A percentile compares a stretch with the other conserved stretches of the same genome.
Evolutionary conservation across 2,888 invertebrate species (phyloP).

Genomic region (Sturmia bella): DNA sequence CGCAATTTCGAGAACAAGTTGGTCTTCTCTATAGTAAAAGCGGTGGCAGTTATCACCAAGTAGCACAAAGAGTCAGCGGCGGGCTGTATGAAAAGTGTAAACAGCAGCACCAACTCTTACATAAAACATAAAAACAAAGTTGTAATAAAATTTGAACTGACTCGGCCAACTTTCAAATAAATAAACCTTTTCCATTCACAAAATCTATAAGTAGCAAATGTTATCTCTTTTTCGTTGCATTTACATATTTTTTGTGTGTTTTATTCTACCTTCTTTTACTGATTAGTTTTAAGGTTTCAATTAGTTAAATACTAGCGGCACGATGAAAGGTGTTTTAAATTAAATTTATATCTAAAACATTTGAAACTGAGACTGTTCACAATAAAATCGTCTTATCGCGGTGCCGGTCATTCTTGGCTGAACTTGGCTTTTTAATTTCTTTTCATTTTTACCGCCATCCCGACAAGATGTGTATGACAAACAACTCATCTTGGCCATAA

Average conservation of each 20-base stretch:
- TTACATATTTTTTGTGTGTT: conserved; percentile 13
- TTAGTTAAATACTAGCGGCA: conserved; percentile 48
- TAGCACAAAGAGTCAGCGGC: conserved; percentile 16
- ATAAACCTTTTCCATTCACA: conserved; percentile 5
- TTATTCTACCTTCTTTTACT: neutral
- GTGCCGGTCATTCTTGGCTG: conserved; percentile 53
- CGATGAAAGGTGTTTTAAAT: conserved; percentile 40
- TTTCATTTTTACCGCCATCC: conserved; percentile 20
- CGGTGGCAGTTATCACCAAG: conserved; percentile 3
- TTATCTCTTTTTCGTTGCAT: conserved; percentile 15
- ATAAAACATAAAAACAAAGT: neutral
- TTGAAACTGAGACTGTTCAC: conserved; percentile 40
- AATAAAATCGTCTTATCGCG: conserved; percentile 38
- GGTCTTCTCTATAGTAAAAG: neutral
- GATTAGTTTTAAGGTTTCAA: conserved; percentile 32
- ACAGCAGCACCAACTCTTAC: conserved; percentile 11
- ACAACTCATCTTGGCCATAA: neutral
- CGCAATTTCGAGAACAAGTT: neutral
- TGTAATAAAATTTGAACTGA: conserved; percentile 47
- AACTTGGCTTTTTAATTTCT: conserved; percentile 52
- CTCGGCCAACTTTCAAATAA: conserved; percentile 12
- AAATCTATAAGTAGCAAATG: conserved; percentile 19
- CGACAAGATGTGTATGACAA: neutral
- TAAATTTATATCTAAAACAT: conserved; percentile 1
- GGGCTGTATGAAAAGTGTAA: neutral